Base-by-base conservation (phyloP, 1,140 invertebrate species). In the Zaprionus tsacasi region DNA sequence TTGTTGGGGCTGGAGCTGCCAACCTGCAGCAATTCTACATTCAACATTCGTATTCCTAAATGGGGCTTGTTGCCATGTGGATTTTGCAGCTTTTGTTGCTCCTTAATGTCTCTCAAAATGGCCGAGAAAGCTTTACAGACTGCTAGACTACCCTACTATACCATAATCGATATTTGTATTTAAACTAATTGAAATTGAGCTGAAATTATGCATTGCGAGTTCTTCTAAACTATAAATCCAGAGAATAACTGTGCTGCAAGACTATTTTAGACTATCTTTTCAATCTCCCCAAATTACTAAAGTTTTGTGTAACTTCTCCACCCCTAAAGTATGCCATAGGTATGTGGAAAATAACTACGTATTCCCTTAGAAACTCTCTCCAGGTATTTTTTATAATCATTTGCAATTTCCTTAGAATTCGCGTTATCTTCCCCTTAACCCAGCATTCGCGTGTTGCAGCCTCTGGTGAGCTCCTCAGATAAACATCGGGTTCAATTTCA, bases 71-170 rank as follows among this genome's bases (percentile, higher is more conserved):
- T 88, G 83, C 83, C 78, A 88, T 89, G 83, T 76, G 88, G 72
- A 83, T 89, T 83, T 83, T 89, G 85, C 81, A 89, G 80, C 82
- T 89, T 88, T 89, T 83, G 80, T 83, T 81, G 85, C 74, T 88
- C 85, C 88, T 88, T 87, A 87, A 88, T 87, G 83, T 73, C 88
- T 78, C 75, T 83, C 77, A 89, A 88, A 87, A 78, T 73, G 80
- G 79, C n/a, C 7, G 40, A 45, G 0, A 43, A 43, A n/a, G 38
- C 38, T 40, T 13, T 45, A 8, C 2, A 2, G n/a, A 6, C 6
- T 43, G 6, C n/a, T 15, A n/a, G n/a, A n/a, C 12, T n/a, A 13
- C 21, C 27, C 3, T 3, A 30, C 27, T 30, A 30, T 30, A 30
- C 27, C 27, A 3, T 3, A 30, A 30, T 30, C 27, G 27, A 30